A percentile compares a stretch with the other conserved stretches of the same genome.
Conservation (phyloP, 2,888 invertebrate species). For the Tachystola acroxantha region DNA sequence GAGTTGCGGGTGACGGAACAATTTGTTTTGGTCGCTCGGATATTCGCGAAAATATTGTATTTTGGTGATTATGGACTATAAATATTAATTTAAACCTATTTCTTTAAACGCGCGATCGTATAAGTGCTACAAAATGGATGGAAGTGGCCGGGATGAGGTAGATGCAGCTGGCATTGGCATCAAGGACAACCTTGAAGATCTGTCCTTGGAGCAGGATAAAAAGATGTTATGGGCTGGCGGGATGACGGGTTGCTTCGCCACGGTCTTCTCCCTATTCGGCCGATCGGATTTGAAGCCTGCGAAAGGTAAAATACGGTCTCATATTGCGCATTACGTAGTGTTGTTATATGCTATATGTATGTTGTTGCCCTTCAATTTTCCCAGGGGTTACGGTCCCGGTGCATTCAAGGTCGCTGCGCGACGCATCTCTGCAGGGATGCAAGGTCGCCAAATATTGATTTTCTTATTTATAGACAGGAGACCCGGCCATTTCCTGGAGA, state of each 20-base stretch:
- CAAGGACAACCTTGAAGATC: constrained; percentile 26
- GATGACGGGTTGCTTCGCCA: constrained; percentile 91
- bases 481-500: no score
- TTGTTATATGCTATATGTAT: no score
- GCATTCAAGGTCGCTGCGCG: constrained; percentile 25
- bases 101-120: no score
- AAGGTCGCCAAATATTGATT: background rate
- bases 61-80: no score
- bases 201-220: constrained; percentile 44
- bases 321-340: no score
- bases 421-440: constrained; percentile 19
- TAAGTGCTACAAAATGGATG: constrained; percentile 11
- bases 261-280: constrained; percentile 92
- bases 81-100: no score
- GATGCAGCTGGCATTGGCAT: constrained; percentile 17
- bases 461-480: no score
- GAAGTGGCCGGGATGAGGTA: constrained; percentile 19
- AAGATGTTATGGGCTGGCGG: constrained; percentile 86
- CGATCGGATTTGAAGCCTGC: constrained; percentile 83
- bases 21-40: no score
- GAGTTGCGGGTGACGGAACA: no score
- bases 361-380: constrained; percentile 7
- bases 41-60: no score
- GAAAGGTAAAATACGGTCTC: constrained; percentile 69
- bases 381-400: constrained; percentile 14